Conservation (phyloP, 2,797 vertebrate genomes). For the Anisognathus igniventris region DNA sequence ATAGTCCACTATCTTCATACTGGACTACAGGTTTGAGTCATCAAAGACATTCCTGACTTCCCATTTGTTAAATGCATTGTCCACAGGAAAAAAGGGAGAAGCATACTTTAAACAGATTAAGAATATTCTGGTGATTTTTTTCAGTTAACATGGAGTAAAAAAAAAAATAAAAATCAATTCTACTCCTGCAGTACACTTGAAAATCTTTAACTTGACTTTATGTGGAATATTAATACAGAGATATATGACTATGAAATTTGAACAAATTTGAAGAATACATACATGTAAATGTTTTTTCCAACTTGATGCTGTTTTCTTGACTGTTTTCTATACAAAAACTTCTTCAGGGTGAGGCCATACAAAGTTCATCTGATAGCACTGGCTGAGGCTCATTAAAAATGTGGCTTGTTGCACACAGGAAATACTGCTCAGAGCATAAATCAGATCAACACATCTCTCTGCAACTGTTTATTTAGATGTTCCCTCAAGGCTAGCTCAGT, state of each 20-base stretch:
- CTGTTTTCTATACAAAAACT: not conserved
- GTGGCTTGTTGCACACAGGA: not conserved
- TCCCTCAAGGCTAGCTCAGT: not conserved
- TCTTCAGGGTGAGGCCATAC: not conserved
- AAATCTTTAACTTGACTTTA: not conserved
- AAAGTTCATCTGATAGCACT: not conserved
- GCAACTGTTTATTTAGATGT: not conserved
- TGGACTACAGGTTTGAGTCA: not conserved
- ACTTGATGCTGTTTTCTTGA: not conserved
- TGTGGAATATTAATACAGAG: not conserved
- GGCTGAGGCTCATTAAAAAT: not conserved
- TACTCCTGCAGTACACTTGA: not conserved
- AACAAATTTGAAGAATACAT: not conserved
- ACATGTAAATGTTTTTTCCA: not conserved
- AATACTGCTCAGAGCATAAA: not conserved
- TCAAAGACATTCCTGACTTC: not conserved
- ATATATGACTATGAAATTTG: not conserved
- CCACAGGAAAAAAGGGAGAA: not conserved
- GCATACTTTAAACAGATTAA: not conserved
- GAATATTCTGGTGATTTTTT: not conserved
- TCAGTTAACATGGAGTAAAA: not conserved
- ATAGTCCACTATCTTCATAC: not conserved
- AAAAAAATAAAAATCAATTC: not conserved
- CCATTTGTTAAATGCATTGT: not conserved
- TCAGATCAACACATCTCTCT: not conserved